A percentile compares a stretch with the other conserved stretches of the same genome.
Conservation (phyloP, 1,140 invertebrate species). For the Muscidifurax raptorellus region DNA sequence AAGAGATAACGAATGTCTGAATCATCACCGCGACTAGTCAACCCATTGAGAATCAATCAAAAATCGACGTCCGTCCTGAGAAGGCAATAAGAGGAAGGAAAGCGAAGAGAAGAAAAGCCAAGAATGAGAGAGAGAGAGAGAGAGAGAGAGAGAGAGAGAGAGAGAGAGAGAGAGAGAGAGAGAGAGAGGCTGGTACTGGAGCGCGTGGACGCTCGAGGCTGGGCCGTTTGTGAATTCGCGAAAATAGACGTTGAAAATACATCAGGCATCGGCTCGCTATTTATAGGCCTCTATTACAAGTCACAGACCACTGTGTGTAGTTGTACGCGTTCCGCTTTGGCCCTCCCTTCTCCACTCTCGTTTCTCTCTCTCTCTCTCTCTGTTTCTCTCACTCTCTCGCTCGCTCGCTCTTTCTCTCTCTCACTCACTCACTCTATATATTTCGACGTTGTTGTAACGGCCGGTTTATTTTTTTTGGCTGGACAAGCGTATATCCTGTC, state of each 20-base stretch:
- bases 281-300: conserved; percentile 73
- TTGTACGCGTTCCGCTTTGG: conserved; percentile 28
- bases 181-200: not conserved
- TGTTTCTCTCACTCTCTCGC: not conserved
- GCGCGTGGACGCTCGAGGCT: conserved; percentile 15
- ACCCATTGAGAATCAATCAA: not conserved
- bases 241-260: conserved; percentile 70
- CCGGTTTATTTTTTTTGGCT: not conserved
- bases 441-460: not conserved
- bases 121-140: not conserved
- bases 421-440: not conserved
- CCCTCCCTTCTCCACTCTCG: conserved; percentile 10
- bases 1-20: not conserved
- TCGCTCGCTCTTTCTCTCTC: not conserved
- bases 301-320: conserved; percentile 62
- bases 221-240: conserved; percentile 65
- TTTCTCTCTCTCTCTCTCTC: conserved; percentile 21
- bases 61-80: not conserved
- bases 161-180: not conserved
- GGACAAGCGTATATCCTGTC: not conserved
- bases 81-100: not conserved
- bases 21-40: not conserved
- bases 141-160: not conserved
- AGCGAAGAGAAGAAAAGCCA: not conserved
- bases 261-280: conserved; percentile 71